Base-by-base conservation (phyloP, 2,113 vertebrate species). In the Sylvia atricapilla region DNA sequence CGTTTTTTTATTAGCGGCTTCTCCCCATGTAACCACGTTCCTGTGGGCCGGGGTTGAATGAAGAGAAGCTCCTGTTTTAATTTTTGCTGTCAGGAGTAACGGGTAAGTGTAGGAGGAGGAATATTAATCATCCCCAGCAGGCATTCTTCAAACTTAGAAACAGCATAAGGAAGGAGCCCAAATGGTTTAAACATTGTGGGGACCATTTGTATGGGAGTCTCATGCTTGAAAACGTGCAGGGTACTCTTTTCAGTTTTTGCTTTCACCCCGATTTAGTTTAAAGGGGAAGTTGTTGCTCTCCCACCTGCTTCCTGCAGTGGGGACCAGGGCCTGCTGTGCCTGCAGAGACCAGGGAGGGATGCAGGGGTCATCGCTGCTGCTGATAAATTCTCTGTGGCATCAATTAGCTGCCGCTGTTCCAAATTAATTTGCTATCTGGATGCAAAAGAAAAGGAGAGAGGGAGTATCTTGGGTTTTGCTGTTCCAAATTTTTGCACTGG, bases 81-180 rank as follows among this genome's bases (percentile, higher is more conserved):
- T 94, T 96, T 96, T 93, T 74, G 91, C 96, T 95, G 80, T 96
- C 94, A 91, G 96, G 97, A 96, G 95, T 82, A 91, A 87, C 47
- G 93, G 89, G 93, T 78, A 74, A 87, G 93, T 87, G 93, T 87
- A 69, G 96, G 95, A 94, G 93, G 77, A 86, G 73, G 94, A 93
- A 90, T 90, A 93, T 93, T 97, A 95, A 92, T 95, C 86, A 96
- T 83, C 75, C 88, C 96, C 85, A 89, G 89, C 88, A 97, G 59
- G 93, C 69, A 78, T 78, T 90, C 94, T 95, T 89, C 91, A 90
- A 95, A 91, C 90, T 95, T 94, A 90, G 92, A 83, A 91, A 80
- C 62, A 92, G 84, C 87, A 92, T 94, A 95, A 96, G 95, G 96
- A 97, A 97, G 84, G 84, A 96, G 70, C 83, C 93, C 94, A 72